Conservation (phyloP, 1,140 invertebrate genomes). For the Dolichoris vasculosae region DNA sequence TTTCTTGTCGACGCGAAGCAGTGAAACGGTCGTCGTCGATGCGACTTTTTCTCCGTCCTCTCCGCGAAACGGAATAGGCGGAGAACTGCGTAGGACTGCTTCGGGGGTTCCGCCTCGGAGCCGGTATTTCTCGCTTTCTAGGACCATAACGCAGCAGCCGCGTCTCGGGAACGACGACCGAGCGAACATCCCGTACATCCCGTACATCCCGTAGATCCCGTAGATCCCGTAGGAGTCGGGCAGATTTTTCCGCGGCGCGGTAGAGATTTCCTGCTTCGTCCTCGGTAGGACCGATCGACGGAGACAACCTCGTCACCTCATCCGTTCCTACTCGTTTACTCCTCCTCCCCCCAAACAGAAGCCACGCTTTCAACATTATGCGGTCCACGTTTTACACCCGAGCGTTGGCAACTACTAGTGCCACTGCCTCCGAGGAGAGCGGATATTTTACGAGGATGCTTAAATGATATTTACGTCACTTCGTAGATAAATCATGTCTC, state of each 20-base stretch:
- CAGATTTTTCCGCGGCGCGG: background rate
- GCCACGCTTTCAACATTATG: background rate
- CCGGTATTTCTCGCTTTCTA: conserved; percentile 53
- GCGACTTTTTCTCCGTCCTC: conserved; percentile 22
- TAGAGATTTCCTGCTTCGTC: conserved; percentile 32
- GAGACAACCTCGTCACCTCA: background rate
- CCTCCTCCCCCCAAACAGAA: background rate
- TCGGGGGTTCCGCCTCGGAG: conserved; percentile 41
- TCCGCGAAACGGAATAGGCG: background rate
- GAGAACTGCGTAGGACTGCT: background rate
- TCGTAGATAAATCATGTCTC: conserved; percentile 36
- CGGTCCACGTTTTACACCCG: conserved; percentile 2
- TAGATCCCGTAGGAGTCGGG: background rate
- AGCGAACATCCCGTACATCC: too few relatives aligned
- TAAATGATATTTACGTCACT: conserved; percentile 36
- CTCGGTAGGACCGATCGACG: background rate
- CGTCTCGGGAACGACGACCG: background rate
- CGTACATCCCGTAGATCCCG: too few relatives aligned
- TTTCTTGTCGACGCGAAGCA: conserved; percentile 22
- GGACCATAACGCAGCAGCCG: conserved; percentile 2
- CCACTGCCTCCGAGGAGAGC: background rate
- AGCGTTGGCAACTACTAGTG: background rate
- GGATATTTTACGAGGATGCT: conserved; percentile 13
- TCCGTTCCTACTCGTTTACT: background rate
- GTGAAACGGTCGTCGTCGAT: conserved; percentile 38